Conservation (phyloP, 2,113 vertebrate genomes). For the Mormoops blainvillei region DNA sequence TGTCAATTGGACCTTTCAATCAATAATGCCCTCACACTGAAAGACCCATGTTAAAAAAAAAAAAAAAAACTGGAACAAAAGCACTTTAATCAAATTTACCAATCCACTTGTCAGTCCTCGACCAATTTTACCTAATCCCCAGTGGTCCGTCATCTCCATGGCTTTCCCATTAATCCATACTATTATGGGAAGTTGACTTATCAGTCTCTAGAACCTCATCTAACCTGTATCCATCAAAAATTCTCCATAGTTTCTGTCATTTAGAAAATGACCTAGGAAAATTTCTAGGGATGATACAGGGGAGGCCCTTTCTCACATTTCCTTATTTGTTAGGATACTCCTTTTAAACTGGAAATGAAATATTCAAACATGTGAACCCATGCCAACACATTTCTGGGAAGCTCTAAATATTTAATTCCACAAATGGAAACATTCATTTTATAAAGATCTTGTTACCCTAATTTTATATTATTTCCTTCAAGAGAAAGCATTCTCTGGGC, state of each 20-base stretch:
- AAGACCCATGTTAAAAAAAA: not conserved
- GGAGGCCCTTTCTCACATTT: not conserved
- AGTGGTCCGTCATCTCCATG: not conserved
- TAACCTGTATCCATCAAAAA: not conserved
- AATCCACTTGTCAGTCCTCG: not conserved
- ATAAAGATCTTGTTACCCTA: slow-evolving; percentile 55
- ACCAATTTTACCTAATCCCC: not conserved
- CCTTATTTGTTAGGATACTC: not conserved
- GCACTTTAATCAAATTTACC: not conserved
- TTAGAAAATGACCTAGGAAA: not conserved
- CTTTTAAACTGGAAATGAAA: slow-evolving; percentile 24
- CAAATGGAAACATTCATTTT: slow-evolving; percentile 54
- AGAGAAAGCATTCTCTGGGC: slow-evolving; percentile 36
- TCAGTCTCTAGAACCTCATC: not conserved
- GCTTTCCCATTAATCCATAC: not conserved
- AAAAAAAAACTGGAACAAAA: not conserved
- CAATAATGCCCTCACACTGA: not conserved
- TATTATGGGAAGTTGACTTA: not conserved
- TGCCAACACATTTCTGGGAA: slow-evolving; percentile 57
- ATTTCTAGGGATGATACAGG: not conserved
- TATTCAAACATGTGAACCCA: slow-evolving; percentile 18
- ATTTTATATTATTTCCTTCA: slow-evolving; percentile 56
- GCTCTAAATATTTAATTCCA: slow-evolving; percentile 63
- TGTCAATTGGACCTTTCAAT: not conserved
- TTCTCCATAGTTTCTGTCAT: not conserved